Evolutionary conservation across 2,888 invertebrate genomes (phyloP), one percentile per base, ranked within the genome.

Genomic region (Euzetes globulus): DNA sequence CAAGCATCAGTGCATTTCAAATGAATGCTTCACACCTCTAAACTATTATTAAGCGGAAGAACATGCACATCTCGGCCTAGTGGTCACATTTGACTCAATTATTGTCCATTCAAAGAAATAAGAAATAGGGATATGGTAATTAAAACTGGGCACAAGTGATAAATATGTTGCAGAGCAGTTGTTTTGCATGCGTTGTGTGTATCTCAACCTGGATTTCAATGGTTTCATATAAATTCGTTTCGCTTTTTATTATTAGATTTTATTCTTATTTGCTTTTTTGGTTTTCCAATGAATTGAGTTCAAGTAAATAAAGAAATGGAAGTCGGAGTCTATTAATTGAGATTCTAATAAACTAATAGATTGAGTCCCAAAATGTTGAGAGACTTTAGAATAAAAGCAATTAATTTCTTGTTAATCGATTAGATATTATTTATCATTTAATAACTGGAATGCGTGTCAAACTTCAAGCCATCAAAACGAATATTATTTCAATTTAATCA

Each of bases 371-470:
- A 41, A 41, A 27, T 58, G 19, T 58, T 58, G 58, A 27, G 58
- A 5, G 1, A 27, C 7, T 22, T 58, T 58, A 58, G 27, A 27
- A 58, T 58, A 27, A 29, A 58, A 58, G 33, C 63, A 65, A 65
- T 65, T 65, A 65, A 65, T 65, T 65, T 37, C 22, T 33, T 65
- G 37, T 60, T 37, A 65, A 65, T 65, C 63, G 63, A 65, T 65
- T 65, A 65, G 63, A 65, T 65, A 65, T 65, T 33, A 37, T 65
- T 65, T 65, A 19, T 37, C 1, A 37, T 41, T 33, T 37, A 37
- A 65, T 37, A 19, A 37, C 11, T 65, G n/a, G n/a, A 65, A 41
- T 37, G 15, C 37, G n/a, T 65, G 37, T 65, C 33, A 37, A 33
- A 17, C 63, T 29, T 37, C n/a, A 37, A 65, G 37, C 11, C 7